Percentiles rank a stretch among this genome's conserved stretches.
These are phyloP conservation scores for Hyposoter dolosus DNA, from an alignment of 2,888 invertebrate genomes.

Conservation along the genomic window DNA sequence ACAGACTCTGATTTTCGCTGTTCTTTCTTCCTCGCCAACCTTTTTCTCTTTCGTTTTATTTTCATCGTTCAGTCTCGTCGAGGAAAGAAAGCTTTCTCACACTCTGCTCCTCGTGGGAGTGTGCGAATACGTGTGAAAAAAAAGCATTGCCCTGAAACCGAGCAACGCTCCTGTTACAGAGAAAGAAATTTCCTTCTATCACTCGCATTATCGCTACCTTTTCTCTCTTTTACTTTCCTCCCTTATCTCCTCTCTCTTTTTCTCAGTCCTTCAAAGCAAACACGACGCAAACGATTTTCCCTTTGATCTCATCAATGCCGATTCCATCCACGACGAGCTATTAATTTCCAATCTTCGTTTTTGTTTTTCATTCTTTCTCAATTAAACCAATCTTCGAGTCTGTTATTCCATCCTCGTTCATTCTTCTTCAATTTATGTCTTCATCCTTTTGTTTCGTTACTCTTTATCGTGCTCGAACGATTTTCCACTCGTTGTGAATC, in stretches of 20 bases:
- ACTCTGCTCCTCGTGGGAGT: not conserved
- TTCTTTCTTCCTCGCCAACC: constrained; percentile 34
- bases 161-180: constrained; percentile 1
- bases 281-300: constrained; percentile 35
- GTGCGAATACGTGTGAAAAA: constrained; percentile 20
- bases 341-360: constrained; percentile 25
- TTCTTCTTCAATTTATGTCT: not conserved
- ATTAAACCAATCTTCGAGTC: not conserved
- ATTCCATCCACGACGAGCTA: constrained; percentile 7
- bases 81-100: constrained; percentile 26
- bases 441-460: not conserved
- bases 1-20: constrained; percentile 59
- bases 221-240: not conserved
- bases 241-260: not conserved
- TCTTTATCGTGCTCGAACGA: not conserved
- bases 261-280: constrained; percentile 18
- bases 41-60: constrained; percentile 27
- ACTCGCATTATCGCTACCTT: constrained; percentile 29
- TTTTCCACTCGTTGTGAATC: not conserved
- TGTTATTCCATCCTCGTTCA: not conserved
- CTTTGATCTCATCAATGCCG: constrained; percentile 36
- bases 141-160: constrained; percentile 3
- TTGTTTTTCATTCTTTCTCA: constrained; percentile 11
- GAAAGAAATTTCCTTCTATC: constrained; percentile 49
- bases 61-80: constrained; percentile 41